Evolutionary conservation across 2,797 vertebrate species (phyloP).

Genomic region (Halcyon smyrnensis): DNA sequence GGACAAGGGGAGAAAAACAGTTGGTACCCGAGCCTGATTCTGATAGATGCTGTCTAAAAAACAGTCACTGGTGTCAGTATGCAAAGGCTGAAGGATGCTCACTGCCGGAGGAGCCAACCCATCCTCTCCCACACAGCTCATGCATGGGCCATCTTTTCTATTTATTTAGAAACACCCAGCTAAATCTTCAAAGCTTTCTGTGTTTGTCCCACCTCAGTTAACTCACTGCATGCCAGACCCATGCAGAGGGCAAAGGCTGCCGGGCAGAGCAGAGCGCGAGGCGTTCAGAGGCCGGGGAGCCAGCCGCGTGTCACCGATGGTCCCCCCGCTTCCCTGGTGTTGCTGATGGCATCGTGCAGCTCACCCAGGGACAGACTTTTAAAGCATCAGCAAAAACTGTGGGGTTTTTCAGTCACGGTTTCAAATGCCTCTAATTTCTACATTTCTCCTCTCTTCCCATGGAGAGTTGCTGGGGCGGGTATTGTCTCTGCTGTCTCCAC

Average conservation of each 20-base stretch:
- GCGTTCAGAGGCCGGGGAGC: neutral
- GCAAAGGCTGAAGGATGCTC: neutral
- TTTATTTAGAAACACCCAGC: neutral
- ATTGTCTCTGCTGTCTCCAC: neutral
- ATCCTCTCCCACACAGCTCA: fast-evolving
- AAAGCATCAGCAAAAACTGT: neutral
- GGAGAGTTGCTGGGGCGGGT: neutral
- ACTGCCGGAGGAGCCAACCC: fast-evolving
- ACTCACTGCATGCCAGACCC: neutral
- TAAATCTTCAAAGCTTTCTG: neutral
- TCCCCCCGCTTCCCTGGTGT: neutral
- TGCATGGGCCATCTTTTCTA: fast-evolving
- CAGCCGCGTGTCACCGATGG: fast-evolving
- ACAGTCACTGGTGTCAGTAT: fast-evolving
- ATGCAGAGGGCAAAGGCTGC: neutral
- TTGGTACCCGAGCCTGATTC: fast-evolving
- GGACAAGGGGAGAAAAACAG: neutral
- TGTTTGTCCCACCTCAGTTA: neutral
- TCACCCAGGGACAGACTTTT: neutral
- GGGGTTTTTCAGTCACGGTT: neutral
- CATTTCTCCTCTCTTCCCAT: neutral
- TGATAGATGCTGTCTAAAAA: neutral
- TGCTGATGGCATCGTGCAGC: fast-evolving
- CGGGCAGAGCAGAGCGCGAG: neutral
- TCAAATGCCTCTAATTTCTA: neutral